Base-by-base conservation (phyloP, 1,140 invertebrate species). In the Eufriesea mexicana region DNA sequence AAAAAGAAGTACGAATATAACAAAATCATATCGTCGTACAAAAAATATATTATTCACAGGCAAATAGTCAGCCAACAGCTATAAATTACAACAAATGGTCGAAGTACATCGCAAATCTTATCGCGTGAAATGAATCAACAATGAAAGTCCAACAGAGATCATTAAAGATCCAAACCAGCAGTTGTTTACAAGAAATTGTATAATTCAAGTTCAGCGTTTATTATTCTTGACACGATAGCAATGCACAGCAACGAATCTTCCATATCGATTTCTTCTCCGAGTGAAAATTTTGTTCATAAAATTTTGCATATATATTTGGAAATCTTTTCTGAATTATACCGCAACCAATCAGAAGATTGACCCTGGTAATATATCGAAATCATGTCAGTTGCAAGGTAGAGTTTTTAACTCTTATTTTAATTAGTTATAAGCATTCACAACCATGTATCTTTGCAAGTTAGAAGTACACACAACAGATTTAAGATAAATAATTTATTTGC, bases 101-200 rank as follows among this genome's bases (percentile, higher is more conserved):
- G 79, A 82, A 82, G 73, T 82, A 67, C 79, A 82, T 47, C 54
- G 5, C 61, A 49, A 76, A 82, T 82, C 72, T 82, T 67, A 76
- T 82, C 73, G 42, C 9, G 9, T 2, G 28, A 18, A 57, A 20
- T 82, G 79, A 76, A 76, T 82, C 73, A 82, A 51, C 73, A 82
- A 76, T 47, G 79, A 82, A 82, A 82, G 79, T 82, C 79, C 79
- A 82, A 16, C 20, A 12, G 42, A 76, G 62, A 82, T 82, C 25
- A 47, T 67, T 64, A 18, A 5, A 59, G 72, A 57, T 76, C 72
- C 61, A 47, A 68, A 8, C 25, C 0, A 23, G 12, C 7, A 5
- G 18, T 23, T 73, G 25, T 51, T 49, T 35, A 45, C 20, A 10
- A 20, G 23, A 42, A 66, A 49, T 10, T 14, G 5, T 18, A 8